Conservation (phyloP, 2,888 invertebrate species). For the Diarsia rubi region DNA sequence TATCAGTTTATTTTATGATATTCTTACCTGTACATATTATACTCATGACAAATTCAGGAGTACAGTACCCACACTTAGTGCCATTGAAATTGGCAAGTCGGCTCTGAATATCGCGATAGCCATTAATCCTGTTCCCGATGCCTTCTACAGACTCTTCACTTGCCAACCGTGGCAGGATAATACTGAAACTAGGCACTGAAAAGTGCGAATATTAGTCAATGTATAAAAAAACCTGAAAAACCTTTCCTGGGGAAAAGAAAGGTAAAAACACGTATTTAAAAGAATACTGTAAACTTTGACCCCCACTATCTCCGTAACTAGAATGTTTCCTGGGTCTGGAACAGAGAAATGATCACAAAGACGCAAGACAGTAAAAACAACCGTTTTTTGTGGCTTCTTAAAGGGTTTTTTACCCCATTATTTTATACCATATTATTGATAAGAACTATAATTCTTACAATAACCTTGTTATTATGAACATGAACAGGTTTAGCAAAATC, state of each 20-base stretch:
- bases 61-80: neutral
- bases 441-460: neutral
- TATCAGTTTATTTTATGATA: neutral
- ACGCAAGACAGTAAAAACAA: too few species aligned
- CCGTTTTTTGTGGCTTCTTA: too few species aligned
- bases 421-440: neutral
- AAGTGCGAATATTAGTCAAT: neutral
- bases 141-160: neutral
- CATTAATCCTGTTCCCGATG: neutral
- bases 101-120: neutral
- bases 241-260: too few species aligned
- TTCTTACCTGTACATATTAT: slow-evolving; percentile 3
- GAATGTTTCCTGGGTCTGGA: too few species aligned
- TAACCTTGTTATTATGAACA: neutral
- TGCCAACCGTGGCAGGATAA: neutral
- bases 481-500: neutral
- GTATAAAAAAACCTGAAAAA: too few species aligned
- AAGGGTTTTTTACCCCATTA: neutral
- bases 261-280: too few species aligned
- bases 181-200: neutral
- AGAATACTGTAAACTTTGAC: too few species aligned
- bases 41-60: neutral
- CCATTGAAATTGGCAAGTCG: neutral
- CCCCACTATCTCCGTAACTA: too few species aligned
- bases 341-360: too few species aligned